A percentile compares a stretch with the other conserved stretches of the same genome.
phyloP scores from a whole-genome alignment of 2,888 invertebrate genomes.

The Eupithecia exiguata region DNA sequence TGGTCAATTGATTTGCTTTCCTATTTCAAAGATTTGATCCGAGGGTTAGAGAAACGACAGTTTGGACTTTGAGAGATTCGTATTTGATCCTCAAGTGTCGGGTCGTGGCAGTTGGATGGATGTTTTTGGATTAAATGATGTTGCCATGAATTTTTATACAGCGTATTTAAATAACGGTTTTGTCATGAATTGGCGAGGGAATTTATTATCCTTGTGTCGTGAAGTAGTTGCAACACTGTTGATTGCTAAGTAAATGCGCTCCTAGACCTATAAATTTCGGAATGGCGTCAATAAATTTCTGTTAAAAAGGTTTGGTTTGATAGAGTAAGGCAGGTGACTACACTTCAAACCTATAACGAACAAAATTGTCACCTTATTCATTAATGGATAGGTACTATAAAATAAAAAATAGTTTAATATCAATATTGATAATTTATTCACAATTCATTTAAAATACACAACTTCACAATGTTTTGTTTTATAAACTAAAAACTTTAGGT shows the following conservation, averaged over 20 bases:
- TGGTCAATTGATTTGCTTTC: constrained; percentile 75
- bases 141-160: constrained; percentile 38
- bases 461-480: constrained; percentile 82
- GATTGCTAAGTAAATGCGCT: constrained; percentile 17
- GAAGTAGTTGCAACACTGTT: constrained; percentile 19
- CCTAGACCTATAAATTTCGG: constrained; percentile 22
- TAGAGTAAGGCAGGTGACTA: constrained; percentile 20
- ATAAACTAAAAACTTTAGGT: constrained; percentile 82
- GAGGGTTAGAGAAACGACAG: constrained; percentile 19
- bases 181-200: constrained; percentile 12
- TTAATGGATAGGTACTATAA: constrained; percentile 17
- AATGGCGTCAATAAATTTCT: constrained; percentile 27
- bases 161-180: constrained; percentile 34
- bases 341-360: neutral
- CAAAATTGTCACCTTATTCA: neutral
- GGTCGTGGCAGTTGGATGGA: constrained; percentile 36
- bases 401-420: constrained; percentile 69
- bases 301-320: constrained; percentile 15
- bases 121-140: constrained; percentile 35
- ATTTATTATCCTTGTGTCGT: constrained; percentile 20
- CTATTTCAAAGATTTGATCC: constrained; percentile 58
- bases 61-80: constrained; percentile 21
- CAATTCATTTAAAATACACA: constrained; percentile 84
- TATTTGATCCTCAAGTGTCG: constrained; percentile 32
- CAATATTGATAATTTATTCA: constrained; percentile 84